Percentiles rank a stretch among this genome's conserved stretches.
Evolutionary conservation across 2,888 invertebrate genomes (phyloP).

Genomic region (Macrosoma leucophasiata): DNA sequence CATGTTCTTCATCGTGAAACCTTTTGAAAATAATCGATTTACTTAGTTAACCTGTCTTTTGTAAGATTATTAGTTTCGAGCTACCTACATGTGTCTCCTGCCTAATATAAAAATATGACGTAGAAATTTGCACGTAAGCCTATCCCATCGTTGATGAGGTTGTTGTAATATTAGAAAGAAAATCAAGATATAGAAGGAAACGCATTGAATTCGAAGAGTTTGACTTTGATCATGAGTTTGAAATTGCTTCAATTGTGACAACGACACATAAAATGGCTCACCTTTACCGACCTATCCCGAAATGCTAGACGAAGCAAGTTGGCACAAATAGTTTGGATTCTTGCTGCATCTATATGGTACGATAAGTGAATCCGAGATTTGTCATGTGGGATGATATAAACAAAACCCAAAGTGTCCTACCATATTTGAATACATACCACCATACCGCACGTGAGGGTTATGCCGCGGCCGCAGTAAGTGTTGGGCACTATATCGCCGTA

Average conservation of each 20-base stretch:
- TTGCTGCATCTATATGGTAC: constrained; percentile 50
- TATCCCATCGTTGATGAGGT: constrained; percentile 23
- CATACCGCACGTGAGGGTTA: constrained; percentile 99
- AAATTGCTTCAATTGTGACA: too few relatives aligned
- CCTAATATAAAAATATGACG: neutral
- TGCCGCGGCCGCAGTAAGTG: constrained; percentile 99
- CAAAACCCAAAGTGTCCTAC: constrained; percentile 55
- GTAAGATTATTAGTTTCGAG: too few relatives aligned
- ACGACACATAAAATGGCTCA: constrained; percentile 74
- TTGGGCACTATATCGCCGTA: constrained; percentile 99
- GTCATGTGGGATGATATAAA: constrained; percentile 31
- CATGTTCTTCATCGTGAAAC: constrained; percentile 99
- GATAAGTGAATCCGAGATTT: constrained; percentile 16
- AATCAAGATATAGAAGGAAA: constrained; percentile 38
- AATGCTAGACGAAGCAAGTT: constrained; percentile 53
- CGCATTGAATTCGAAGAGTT: constrained; percentile 57
- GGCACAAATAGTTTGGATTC: constrained; percentile 19
- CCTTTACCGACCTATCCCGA: constrained; percentile 59
- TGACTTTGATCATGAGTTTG: constrained; percentile 67
- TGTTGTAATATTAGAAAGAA: constrained; percentile 34
- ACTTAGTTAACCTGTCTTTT: constrained; percentile 41
- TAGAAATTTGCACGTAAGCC: constrained; percentile 23
- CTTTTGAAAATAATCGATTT: constrained; percentile 78
- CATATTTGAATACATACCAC: constrained; percentile 88
- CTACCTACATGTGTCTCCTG: constrained; percentile 22